Percentiles rank a stretch among this genome's conserved stretches.
Conservation (phyloP, 2,888 invertebrate species). For the Dryocosmus kuriphilus region DNA sequence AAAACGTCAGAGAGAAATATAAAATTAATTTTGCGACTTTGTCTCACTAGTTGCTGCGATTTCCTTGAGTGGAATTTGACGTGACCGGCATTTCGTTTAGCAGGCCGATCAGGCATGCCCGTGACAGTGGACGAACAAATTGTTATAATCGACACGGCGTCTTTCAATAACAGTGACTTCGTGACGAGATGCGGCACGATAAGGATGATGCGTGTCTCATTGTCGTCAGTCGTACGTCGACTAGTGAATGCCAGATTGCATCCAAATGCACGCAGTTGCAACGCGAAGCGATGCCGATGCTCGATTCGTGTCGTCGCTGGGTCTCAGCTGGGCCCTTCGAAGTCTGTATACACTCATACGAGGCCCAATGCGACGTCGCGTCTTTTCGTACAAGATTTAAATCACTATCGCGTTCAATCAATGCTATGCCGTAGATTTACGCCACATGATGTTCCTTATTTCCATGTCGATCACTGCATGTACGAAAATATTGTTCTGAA, state of each 20-base stretch:
- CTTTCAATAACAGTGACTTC: slow-evolving; percentile 73
- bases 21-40: slow-evolving; percentile 10
- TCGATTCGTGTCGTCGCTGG: background rate
- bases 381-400: slow-evolving; percentile 51
- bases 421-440: slow-evolving; percentile 49
- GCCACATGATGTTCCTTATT: slow-evolving; percentile 62
- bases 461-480: slow-evolving; percentile 44
- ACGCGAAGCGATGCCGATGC: background rate
- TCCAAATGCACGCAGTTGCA: slow-evolving; percentile 64
- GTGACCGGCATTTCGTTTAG: slow-evolving; percentile 44
- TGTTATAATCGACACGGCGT: slow-evolving; percentile 67
- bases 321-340: slow-evolving; percentile 50
- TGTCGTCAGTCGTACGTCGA: slow-evolving; percentile 52
- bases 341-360: slow-evolving; percentile 11
- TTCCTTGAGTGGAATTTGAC: slow-evolving; percentile 20
- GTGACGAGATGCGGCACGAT: slow-evolving; percentile 78
- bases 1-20: background rate
- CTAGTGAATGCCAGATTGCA: slow-evolving; percentile 54
- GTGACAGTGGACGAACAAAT: slow-evolving; percentile 62
- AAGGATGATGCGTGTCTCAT: slow-evolving; percentile 74
- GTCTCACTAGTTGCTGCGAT: slow-evolving; percentile 5
- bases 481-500: too few species aligned
- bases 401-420: slow-evolving; percentile 59
- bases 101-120: slow-evolving; percentile 58
- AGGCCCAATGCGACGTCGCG: background rate